These are phyloP conservation scores for Callionymus lyra DNA, from an alignment of 2,113 vertebrate genomes.

Conservation along the genomic window DNA sequence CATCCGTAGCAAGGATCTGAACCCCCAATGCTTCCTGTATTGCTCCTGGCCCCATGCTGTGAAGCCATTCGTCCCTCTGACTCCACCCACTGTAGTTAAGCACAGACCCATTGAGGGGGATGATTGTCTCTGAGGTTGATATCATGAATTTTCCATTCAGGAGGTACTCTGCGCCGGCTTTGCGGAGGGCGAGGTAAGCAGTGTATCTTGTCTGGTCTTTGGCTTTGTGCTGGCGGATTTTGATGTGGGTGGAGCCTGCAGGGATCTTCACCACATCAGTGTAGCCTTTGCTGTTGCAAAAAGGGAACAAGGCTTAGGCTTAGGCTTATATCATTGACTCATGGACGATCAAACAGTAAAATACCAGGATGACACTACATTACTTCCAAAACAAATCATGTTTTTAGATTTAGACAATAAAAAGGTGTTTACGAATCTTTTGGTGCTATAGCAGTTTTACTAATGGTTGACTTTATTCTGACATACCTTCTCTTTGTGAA, in stretches of 20 bases:
- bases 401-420: no score
- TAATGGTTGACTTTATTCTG: background rate
- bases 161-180: slow-evolving; percentile 82
- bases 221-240: slow-evolving; percentile 89
- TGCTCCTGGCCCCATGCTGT: slow-evolving; percentile 86
- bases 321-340: no score
- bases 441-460: no score
- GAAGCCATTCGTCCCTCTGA: slow-evolving; percentile 84
- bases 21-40: slow-evolving; percentile 77
- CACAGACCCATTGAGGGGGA: slow-evolving; percentile 85
- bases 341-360: no score
- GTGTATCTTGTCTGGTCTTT: slow-evolving; percentile 88
- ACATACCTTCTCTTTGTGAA: slow-evolving; percentile 91
- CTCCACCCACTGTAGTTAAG: slow-evolving; percentile 99
- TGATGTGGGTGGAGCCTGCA: slow-evolving; percentile 86
- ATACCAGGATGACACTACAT: no score
- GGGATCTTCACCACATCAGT: slow-evolving; percentile 94
- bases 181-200: slow-evolving; percentile 87
- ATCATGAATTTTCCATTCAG: slow-evolving; percentile 97
- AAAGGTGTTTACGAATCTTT: no score
- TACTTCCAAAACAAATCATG: no score
- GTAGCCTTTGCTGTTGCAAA: slow-evolving; percentile 82
- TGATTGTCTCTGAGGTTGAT: slow-evolving; percentile 90
- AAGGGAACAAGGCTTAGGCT: no score
- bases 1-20: slow-evolving; percentile 89